Base-by-base conservation (phyloP, 2,888 invertebrate genomes). In the Autographa gamma region DNA sequence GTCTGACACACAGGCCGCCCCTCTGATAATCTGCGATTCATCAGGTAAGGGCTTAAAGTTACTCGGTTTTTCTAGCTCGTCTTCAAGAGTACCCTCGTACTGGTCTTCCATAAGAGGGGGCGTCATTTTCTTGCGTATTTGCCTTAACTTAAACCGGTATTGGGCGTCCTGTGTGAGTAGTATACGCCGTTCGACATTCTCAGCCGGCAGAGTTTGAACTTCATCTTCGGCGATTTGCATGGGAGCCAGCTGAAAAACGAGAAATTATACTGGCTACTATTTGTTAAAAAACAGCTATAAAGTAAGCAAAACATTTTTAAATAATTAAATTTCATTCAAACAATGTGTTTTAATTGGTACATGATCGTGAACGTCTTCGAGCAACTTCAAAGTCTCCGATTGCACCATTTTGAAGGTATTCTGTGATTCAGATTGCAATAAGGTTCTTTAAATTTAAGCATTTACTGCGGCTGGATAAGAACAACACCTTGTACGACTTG, bases 41-140 rank as follows among this genome's bases (percentile, higher is more conserved):
- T 97, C 97, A 0, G 97, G 97, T 56, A 97, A 86, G 19, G 91
- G 87, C 63, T 93, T 91, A 79, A 97, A 97, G 83, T 97, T 97
- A 70, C 92, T 95, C 0, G 95, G 96, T 60, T 96, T 93, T 0
- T 86, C 81, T 9, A 97, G 86, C 81, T 97, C 97, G 61, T 96
- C 89, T 1, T 95, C 92, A 0, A 94, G 84, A 0, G 93, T 89
- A 1, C 89, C 74, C 16, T 86, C 84, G 0, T 84, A 2, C 0
- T 87, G 83, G 7, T 82, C 72, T 66, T 94, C 93, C 1, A 88
- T 82, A 0, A 95, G 88, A 0, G 96, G 95, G 2, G 90, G 85
- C 0, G 92, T 93, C 74, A 92, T 89, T 71, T 92, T 93, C 66
- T 89, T 90, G 16, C 94, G 87, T 0, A 95, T 77, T 66, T 96